These are phyloP conservation scores for Delphinus delphis DNA, from an alignment of 2,113 vertebrate genomes.

Conservation along the genomic window DNA sequence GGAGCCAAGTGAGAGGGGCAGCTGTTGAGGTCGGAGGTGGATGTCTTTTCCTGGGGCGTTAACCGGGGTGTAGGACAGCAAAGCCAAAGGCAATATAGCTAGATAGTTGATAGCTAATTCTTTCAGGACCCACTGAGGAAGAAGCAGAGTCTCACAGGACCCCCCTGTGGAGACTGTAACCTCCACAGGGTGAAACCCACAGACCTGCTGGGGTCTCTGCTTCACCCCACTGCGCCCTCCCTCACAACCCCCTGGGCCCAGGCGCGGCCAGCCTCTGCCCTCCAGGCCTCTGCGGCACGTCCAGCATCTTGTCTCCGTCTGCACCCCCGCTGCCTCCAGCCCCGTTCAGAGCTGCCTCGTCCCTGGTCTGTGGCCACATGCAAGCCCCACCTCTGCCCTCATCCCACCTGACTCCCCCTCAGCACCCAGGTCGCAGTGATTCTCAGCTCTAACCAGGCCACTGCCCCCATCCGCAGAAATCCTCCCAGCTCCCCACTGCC, in stretches of 20 bases:
- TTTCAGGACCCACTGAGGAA: neutral
- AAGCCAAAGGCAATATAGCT: neutral
- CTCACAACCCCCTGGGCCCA: neutral
- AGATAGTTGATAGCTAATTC: neutral
- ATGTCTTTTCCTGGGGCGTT: neutral
- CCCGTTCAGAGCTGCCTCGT: accelerated
- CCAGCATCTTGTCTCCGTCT: neutral
- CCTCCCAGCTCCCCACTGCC: neutral
- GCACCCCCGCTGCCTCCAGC: neutral
- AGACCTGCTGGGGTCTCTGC: neutral
- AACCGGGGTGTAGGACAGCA: neutral
- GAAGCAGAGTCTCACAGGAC: neutral
- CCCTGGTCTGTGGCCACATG: neutral
- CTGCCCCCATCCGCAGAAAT: neutral
- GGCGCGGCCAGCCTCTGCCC: neutral
- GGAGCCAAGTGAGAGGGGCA: neutral
- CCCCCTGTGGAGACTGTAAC: too few species aligned
- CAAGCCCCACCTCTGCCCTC: neutral
- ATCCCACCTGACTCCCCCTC: too few species aligned
- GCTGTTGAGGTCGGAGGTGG: neutral
- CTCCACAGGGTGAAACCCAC: neutral
- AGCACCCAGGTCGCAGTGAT: neutral
- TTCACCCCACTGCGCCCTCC: neutral
- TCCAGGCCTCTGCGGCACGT: too few species aligned
- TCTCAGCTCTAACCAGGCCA: neutral